Evolutionary conservation across 1,140 invertebrate genomes (phyloP), one percentile per base, ranked within the genome.

Genomic region (Tenebrio molitor): DNA sequence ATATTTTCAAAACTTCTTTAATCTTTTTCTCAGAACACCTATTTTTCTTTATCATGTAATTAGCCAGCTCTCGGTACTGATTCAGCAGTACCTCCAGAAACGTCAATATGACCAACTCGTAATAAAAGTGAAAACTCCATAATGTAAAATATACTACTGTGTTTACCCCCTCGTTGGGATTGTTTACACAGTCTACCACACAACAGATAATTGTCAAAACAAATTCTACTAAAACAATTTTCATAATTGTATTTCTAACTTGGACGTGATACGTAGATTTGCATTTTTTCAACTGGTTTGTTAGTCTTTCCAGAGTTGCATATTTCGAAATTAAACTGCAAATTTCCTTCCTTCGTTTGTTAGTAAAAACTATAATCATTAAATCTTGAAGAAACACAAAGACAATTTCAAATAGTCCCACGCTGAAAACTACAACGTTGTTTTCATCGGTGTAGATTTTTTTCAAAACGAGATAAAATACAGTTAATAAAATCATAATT

Each of bases 331-430:
- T 23, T 66, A 66, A 10, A 25, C 2, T 12, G 14, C 0, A n/a
- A 12, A 66, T 66, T 21, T 23, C 8, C 23, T 44, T 23, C 12
- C 64, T 25, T 66, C 23, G 17, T 16, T 25, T 19, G 6, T 42
- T 12, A n/a, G 23, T 6, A 21, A 66, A 23, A n/a, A 66, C n/a
- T 17, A 66, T 66, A 21, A 66, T 44, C 1, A 19, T 19, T 36
- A 66, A 12, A 66, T 44, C 36, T 42, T 66, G 0, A 2, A 5
- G 2, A 15, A 44, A 25, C 7, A 66, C 36, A 1, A 17, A 2
- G 0, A 14, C 10, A 16, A 66, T 12, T 8, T 66, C 64, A 15
- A 23, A 41, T 5, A 66, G 17, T 7, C 2, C 1, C 14, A 41
- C 64, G n/a, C 44, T 10, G 6, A 23, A 12, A 42, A 23, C 17